These are phyloP conservation scores for Synanthedon myopaeformis DNA, from an alignment of 2,888 invertebrate genomes.

Conservation along the genomic window DNA sequence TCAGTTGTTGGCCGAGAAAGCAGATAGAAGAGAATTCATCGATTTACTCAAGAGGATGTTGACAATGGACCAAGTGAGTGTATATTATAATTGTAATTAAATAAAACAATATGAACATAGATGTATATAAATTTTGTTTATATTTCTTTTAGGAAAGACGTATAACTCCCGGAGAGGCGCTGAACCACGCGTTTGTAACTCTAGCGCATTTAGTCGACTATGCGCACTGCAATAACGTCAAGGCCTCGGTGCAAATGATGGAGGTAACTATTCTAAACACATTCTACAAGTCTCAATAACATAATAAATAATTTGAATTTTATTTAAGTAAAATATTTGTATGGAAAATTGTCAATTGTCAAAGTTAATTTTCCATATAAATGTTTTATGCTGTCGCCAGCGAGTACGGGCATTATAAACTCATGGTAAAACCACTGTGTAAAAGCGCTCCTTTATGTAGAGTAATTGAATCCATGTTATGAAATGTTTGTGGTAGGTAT, in stretches of 20 bases:
- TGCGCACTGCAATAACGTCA: conserved; percentile 96
- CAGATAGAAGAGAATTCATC: conserved; percentile 97
- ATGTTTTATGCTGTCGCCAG: too few species aligned
- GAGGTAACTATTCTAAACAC: conserved; percentile 69
- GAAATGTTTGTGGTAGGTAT: conserved; percentile 36
- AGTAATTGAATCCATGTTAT: too few species aligned
- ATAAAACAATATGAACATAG: neutral
- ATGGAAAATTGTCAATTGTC: too few species aligned
- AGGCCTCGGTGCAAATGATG: conserved; percentile 98
- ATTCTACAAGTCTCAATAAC: neutral
- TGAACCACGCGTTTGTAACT: conserved; percentile 95
- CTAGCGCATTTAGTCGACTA: conserved; percentile 95
- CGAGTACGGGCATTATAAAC: too few species aligned
- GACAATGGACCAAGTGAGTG: conserved; percentile 91
- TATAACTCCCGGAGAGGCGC: conserved; percentile 94
- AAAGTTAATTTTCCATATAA: too few species aligned
- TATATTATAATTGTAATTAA: neutral
- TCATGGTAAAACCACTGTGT: too few species aligned
- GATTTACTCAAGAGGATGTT: conserved; percentile 98
- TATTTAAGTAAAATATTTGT: neutral
- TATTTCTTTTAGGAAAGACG: conserved; percentile 78
- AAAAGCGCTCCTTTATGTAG: too few species aligned
- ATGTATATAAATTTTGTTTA: neutral
- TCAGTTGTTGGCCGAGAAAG: conserved; percentile 95
- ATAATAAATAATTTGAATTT: neutral